A percentile compares a stretch with the other conserved stretches of the same genome.
phyloP scores from a whole-genome alignment of 1,140 invertebrate species.

The Ostrea denselamellosa region DNA sequence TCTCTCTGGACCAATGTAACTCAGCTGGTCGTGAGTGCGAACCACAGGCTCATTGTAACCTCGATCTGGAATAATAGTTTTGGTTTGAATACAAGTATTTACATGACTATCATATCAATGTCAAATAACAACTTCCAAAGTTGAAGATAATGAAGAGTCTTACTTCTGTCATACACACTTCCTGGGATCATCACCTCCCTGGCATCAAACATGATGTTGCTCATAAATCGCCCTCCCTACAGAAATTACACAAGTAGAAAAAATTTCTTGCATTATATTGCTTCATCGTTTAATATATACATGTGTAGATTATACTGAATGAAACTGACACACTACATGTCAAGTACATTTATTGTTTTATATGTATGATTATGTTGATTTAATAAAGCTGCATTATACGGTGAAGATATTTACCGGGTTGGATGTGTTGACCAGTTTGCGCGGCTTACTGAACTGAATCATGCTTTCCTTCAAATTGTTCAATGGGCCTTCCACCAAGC shows the following conservation, averaged over 20 bases:
- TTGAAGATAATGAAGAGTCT: constrained; percentile 69
- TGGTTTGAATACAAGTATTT: background rate
- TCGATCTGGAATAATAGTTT: constrained; percentile 53
- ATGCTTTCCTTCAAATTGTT: constrained; percentile 98
- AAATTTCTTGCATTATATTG: background rate
- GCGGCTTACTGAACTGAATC: constrained; percentile 98
- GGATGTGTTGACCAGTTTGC: constrained; percentile 94
- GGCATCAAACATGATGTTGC: constrained; percentile 89
- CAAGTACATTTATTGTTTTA: too few relatives aligned
- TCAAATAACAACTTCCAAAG: background rate
- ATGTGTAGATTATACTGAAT: background rate
- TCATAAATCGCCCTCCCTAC: constrained; percentile 96
- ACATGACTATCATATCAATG: background rate
- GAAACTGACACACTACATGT: background rate
- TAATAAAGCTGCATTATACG: background rate
- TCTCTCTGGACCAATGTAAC: constrained; percentile 93
- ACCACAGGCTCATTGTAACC: constrained; percentile 72
- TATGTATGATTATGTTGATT: too few relatives aligned
- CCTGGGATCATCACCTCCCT: constrained; percentile 85
- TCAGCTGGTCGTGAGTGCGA: constrained; percentile 92
- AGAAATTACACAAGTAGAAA: constrained; percentile 41
- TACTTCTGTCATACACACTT: constrained; percentile 85
- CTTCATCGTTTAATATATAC: background rate
- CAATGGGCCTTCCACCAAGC: constrained; percentile 97
- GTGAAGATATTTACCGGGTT: constrained; percentile 85